Evolutionary conservation across 2,113 vertebrate genomes (phyloP), one percentile per base, ranked within the genome.

Genomic region (Megalops atlanticus): DNA sequence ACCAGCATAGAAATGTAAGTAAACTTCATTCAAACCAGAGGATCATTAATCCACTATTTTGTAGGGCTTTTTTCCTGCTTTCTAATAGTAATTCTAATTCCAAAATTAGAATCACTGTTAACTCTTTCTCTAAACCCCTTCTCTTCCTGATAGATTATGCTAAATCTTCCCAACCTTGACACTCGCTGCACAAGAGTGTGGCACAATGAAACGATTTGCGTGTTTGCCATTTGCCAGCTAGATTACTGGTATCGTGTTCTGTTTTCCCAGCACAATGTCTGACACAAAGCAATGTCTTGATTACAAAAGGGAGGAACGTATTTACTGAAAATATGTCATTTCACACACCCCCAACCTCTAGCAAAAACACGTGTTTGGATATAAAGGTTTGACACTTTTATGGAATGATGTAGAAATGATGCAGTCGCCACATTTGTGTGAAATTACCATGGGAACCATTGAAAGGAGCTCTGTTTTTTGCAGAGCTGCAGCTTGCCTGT

Each of bases 391-490:
- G 38, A 36, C 35, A 39, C 38, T 36, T 5, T 14, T 3, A 39
- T 72, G 38, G 18, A n/a, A n/a, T n/a, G n/a, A 72, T 73, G 31
- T 73, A 40, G 70, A 39, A 73, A 21, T 14, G 36, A 38, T 71
- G 69, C 27, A 70, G 31, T 36, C 3, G 27, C 47, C 38, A 81
- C 31, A 52, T 81, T 83, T 69, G 77, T 81, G 81, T 80, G 79
- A 82, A 74, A 85, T 87, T 81, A 84, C 84, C 84, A 87, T 82
- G 83, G 84, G 71, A 77, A 86, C 81, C 43, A 58, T 3, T 41
- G 78, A 79, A 81, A 80, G 38, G 31, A 81, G 71, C 80, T 77
- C 68, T 64, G 71, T 71, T 64, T 72, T 15, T 75, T 39, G 54
- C 76, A 86, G 77, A 78, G 74, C 74, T 58, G 81, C 74, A 77